Base-by-base conservation (phyloP, 2,113 vertebrate genomes). In the Ursus arctos region DNA sequence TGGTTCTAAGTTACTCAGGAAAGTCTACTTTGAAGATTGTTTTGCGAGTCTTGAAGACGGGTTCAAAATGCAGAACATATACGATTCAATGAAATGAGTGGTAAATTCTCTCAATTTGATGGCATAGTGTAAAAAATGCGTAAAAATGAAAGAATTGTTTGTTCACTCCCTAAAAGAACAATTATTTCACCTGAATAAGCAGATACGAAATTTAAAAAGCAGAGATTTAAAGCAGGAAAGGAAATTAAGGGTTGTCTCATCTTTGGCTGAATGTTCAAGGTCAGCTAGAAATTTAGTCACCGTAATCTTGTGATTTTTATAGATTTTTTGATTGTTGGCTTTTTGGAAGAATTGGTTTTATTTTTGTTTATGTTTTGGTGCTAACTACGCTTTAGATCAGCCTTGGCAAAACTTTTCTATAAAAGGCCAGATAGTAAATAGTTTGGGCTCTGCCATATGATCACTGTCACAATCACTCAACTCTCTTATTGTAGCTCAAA, bases 281-380 rank as follows among this genome's bases (percentile, higher is more conserved):
- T 81, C 51, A 94, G 49, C 33, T 61, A 94, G 43, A 96, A 72
- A 81, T 88, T 26, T 74, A 88, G 57, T 13, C 53, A 95, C 63
- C 65, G 7, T 51, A 90, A 80, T 80, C 61, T 90, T 87, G 22
- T 69, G 16, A 82, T 65, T 89, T 87, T 76, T 76, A 59, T 83
- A 69, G 63, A 79, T 49, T 72, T 91, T 61, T 61, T 69, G 5
- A 51, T 63, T 55, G 26, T 65, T 77, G 24, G 22, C 43, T 93
- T 88, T 92, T 84, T 51, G 16, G 16, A 55, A 96, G 77, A 85
- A 26, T 14, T 67, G 24, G 49, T 88, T 85, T 91, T 71, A 59
- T 51, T 76, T 83, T 88, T 93, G 47, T 24, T 92, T 89, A 82
- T 53, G 47, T 92, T 88, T 91, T 94, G 79, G 12, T 63, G 31